phyloP scores from a whole-genome alignment of 2,797 vertebrate species.

The Apodemus agrarius region DNA sequence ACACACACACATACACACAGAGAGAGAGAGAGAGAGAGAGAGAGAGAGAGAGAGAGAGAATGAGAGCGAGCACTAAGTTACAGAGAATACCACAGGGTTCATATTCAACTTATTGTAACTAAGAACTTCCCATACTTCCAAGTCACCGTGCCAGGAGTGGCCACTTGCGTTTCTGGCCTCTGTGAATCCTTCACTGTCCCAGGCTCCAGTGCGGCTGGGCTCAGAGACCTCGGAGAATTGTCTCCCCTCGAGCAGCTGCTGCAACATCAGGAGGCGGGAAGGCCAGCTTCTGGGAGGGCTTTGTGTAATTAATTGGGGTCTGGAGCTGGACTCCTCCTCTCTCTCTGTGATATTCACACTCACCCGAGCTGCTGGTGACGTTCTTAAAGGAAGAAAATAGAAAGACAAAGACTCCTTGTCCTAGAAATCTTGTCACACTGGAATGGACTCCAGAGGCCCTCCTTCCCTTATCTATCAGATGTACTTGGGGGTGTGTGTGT shows the following conservation, averaged over 20 bases:
- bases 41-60: background rate
- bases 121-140: background rate
- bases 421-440: background rate
- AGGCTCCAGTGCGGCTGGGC: background rate
- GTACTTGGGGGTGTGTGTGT: background rate
- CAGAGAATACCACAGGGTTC: background rate
- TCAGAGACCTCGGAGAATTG: background rate
- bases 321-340: background rate
- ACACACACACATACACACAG: too few relatives aligned
- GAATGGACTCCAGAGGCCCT: background rate
- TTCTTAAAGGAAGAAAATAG: constrained; percentile 17
- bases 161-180: background rate
- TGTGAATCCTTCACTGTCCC: background rate
- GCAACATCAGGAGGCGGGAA: background rate
- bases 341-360: background rate
- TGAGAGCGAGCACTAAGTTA: background rate
- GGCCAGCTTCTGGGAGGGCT: constrained; percentile 1
- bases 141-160: background rate
- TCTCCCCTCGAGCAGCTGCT: constrained; percentile 17
- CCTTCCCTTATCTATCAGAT: background rate
- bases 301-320: constrained; percentile 34
- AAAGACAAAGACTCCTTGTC: constrained; percentile 5
- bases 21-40: background rate
- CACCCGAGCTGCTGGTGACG: background rate
- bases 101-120: background rate